Evolutionary conservation across 2,888 invertebrate genomes (phyloP).

Genomic region (Tipula helvola): DNA sequence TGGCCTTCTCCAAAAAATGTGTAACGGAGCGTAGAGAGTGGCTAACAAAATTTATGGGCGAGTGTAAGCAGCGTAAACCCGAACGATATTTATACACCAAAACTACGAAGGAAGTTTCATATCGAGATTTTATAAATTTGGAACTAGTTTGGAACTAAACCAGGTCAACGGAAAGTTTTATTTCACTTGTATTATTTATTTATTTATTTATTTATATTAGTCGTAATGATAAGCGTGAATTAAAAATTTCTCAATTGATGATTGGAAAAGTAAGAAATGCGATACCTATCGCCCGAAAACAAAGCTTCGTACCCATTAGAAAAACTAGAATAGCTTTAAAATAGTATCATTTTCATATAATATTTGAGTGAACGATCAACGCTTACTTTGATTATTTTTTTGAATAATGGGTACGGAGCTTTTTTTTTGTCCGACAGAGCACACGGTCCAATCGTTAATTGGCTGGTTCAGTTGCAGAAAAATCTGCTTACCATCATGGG

Average conservation of each 20-base stretch:
- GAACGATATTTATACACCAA: slow-evolving; percentile 88
- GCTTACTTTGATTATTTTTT: too few species aligned
- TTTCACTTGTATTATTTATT: too few species aligned
- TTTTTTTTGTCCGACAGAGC: too few species aligned
- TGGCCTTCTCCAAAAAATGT: slow-evolving; percentile 93
- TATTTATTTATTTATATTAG: too few species aligned
- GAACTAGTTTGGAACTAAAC: slow-evolving; percentile 92
- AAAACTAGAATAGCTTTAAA: too few species aligned
- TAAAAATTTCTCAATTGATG: slow-evolving; percentile 95
- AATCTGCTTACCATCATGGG: too few species aligned
- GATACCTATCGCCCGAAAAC: too few species aligned
- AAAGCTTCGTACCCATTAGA: too few species aligned
- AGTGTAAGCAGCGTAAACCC: slow-evolving; percentile 67
- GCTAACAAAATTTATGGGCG: slow-evolving; percentile 93
- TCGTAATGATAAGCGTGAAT: slow-evolving; percentile 87
- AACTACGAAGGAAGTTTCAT: slow-evolving; percentile 68
- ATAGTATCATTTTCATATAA: too few species aligned
- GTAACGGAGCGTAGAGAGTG: slow-evolving; percentile 94
- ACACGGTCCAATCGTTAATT: too few species aligned
- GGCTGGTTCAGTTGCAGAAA: too few species aligned
- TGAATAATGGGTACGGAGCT: slow-evolving; percentile 93
- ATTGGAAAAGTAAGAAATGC: slow-evolving; percentile 96
- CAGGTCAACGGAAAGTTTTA: slow-evolving; percentile 91
- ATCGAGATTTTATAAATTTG: slow-evolving; percentile 87
- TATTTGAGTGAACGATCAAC: too few species aligned